Percentiles rank a stretch among this genome's conserved stretches.
Conservation (phyloP, 1,140 invertebrate species). For the Orchestia grillus region DNA sequence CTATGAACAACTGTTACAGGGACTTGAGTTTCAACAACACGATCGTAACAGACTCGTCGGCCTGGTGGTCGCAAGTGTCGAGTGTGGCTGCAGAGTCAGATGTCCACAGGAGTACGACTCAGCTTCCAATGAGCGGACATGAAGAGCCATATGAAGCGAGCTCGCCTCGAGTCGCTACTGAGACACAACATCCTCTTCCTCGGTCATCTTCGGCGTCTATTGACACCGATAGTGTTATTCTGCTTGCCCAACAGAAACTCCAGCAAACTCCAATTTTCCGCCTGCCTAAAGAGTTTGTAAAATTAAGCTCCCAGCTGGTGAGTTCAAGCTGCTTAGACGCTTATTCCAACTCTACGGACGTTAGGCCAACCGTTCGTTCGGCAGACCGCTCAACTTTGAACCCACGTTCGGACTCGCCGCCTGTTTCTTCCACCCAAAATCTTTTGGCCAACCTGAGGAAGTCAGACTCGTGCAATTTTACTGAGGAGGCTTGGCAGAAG, state of each 20-base stretch:
- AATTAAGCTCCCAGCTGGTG: conserved; percentile 23
- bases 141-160: not conserved
- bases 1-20: not conserved
- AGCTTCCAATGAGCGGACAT: not conserved
- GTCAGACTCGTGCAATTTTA: conserved; percentile 36
- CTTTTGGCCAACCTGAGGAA: not conserved
- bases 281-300: conserved; percentile 38
- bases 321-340: not conserved
- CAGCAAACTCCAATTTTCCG: conserved; percentile 41
- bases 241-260: conserved; percentile 38
- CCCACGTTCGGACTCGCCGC: not conserved
- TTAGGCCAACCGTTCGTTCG: not conserved
- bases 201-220: not conserved
- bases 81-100: not conserved
- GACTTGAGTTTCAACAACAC: conserved; percentile 49
- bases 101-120: not conserved
- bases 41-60: conserved; percentile 9
- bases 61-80: conserved; percentile 43
- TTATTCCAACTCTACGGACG: not conserved
- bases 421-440: conserved; percentile 34
- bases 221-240: conserved; percentile 16
- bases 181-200: conserved; percentile 25
- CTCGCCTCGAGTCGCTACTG: not conserved
- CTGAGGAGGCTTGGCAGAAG: conserved; percentile 46
- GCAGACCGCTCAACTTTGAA: not conserved